Conservation (phyloP, 2,113 vertebrate genomes). For the Eidolon helvum region DNA sequence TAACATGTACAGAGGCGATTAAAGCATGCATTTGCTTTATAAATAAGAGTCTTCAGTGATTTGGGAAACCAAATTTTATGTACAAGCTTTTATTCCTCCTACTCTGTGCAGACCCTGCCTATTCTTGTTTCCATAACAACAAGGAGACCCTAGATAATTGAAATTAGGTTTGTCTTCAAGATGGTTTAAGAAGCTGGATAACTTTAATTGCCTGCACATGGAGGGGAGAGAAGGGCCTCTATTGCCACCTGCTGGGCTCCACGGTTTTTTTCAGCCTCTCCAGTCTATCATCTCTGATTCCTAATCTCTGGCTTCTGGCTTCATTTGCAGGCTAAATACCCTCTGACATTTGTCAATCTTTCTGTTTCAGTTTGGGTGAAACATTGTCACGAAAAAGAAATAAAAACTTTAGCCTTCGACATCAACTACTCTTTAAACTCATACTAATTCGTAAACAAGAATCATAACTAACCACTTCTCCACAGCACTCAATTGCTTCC, state of each 20-base stretch:
- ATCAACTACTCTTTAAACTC: constrained; percentile 53
- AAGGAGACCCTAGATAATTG: constrained; percentile 44
- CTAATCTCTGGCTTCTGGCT: background rate
- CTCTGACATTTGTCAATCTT: background rate
- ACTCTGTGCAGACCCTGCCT: background rate
- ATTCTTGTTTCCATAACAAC: constrained; percentile 57
- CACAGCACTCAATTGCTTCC: background rate
- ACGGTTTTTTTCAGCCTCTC: accelerated
- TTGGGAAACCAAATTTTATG: background rate
- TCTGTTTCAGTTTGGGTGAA: constrained; percentile 16
- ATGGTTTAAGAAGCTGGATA: background rate
- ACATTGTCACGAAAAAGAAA: background rate
- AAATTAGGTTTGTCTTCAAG: constrained; percentile 27
- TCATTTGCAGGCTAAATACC: constrained; percentile 18
- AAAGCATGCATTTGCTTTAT: background rate
- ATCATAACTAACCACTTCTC: constrained; percentile 51
- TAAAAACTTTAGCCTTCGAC: constrained; percentile 35
- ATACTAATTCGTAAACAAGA: constrained; percentile 48
- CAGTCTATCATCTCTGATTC: background rate
- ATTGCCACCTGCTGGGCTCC: constrained; percentile 83
- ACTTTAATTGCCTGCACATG: background rate
- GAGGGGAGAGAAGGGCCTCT: constrained; percentile 70
- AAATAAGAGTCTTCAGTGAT: background rate
- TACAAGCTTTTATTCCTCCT: background rate
- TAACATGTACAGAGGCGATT: background rate